Evolutionary conservation across 1,140 invertebrate genomes (phyloP), one percentile per base, ranked within the genome.

Genomic region (Aphidius gifuensis): DNA sequence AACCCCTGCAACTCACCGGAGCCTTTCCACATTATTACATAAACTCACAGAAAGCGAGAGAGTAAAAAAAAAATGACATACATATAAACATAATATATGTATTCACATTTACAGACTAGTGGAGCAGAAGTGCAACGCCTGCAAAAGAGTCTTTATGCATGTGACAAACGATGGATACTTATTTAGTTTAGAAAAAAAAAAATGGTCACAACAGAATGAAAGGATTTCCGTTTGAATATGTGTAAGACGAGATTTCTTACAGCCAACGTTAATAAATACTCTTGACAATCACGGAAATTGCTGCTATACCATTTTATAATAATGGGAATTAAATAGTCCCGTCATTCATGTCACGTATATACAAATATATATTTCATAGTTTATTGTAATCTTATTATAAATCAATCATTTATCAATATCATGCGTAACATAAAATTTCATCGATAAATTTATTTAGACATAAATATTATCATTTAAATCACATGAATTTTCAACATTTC

Each of bases 11-110:
- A 32, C 23, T 32, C 23, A 32, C 23, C 4, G 68, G 67, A 73
- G 69, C 68, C 69, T 39, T 76, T 74, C 74, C 70, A 68, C 69
- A 67, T 69, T 71, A 69, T 77, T 76, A 70, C 74, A 72, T 77
- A 77, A 76, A 69, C 69, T 73, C 71, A 70, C 73, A 44, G 23
- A 32, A 4, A 32, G 23, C 2, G 23, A 32, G 1, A 32, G 23
- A 32, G 23, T 32, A 32, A 32, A 32, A 32, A 23, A 23, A 32
- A 32, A 32, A 32, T 1, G 23, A 32, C 23, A 32, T 32, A 32
- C 4, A 32, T 32, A 32, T 32, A 32, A 32, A 32, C 23, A 32
- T 32, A 32, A 32, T 32, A 32, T 3, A 32, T 32, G 23, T 32
- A 32, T 32, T 32, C 9, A 16, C 53, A 68, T 66, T 70, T 66